Conservation (phyloP, 2,113 vertebrate genomes). For the Procavia capensis region DNA sequence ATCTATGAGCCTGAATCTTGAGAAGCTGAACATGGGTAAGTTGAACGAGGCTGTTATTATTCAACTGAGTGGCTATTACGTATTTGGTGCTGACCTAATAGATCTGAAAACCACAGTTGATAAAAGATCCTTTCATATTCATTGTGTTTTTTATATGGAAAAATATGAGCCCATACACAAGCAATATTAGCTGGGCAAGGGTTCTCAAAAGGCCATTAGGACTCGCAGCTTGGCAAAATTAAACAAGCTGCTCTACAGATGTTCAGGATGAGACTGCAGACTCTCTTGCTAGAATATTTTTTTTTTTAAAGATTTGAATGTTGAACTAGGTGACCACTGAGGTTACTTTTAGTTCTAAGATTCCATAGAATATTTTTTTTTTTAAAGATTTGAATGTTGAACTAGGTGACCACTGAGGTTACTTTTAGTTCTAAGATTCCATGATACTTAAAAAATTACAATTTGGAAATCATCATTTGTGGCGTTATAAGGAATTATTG, state of each 20-base stretch:
- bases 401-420: background rate
- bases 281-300: background rate
- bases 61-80: background rate
- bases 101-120: background rate
- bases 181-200: background rate
- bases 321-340: background rate
- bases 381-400: background rate
- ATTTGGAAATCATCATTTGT: slow-evolving; percentile 16
- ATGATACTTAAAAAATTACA: background rate
- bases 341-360: background rate
- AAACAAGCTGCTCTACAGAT: background rate
- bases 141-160: background rate
- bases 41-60: background rate
- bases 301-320: background rate
- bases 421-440: background rate
- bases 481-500: slow-evolving; percentile 19
- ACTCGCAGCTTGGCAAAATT: background rate
- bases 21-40: slow-evolving; percentile 20
- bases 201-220: background rate
- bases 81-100: background rate
- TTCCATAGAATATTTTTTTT: too few species aligned
- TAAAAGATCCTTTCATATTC: background rate
- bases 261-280: background rate
- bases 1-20: background rate
- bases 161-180: background rate